A percentile compares a stretch with the other conserved stretches of the same genome.
These are phyloP conservation scores for Ceratosolen solmsi DNA, from an alignment of 1,140 invertebrate species.

Conservation along the genomic window DNA sequence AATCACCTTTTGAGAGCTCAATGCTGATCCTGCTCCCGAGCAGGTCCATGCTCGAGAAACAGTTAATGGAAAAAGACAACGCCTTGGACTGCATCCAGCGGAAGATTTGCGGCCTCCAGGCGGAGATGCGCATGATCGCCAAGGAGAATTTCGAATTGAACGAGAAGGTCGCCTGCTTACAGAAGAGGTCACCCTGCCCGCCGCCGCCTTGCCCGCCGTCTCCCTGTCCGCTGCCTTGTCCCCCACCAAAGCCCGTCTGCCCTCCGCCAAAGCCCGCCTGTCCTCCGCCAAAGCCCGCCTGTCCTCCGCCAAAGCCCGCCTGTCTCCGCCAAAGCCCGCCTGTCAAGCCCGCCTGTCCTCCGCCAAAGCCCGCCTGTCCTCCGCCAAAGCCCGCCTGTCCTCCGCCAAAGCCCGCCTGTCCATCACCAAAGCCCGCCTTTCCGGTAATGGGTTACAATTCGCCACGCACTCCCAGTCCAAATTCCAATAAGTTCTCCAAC, in stretches of 20 bases:
- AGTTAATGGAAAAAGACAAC: constrained; percentile 71
- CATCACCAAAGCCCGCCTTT: too few relatives aligned
- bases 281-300: constrained; percentile 10
- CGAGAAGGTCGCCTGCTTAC: constrained; percentile 55
- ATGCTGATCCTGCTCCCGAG: not conserved
- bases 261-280: not conserved
- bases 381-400: too few relatives aligned
- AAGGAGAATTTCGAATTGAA: constrained; percentile 65
- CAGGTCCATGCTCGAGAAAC: constrained; percentile 66
- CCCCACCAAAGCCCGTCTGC: not conserved
- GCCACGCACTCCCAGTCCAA: too few relatives aligned
- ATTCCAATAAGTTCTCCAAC: too few relatives aligned
- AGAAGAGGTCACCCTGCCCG: constrained; percentile 36
- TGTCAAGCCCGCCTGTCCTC: constrained; percentile 9
- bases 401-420: too few relatives aligned
- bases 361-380: not conserved
- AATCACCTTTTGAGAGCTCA: not conserved
- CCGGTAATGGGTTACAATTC: too few relatives aligned
- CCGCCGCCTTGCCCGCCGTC: constrained; percentile 45
- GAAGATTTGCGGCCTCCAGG: constrained; percentile 71
- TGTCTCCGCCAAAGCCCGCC: not conserved
- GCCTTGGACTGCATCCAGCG: constrained; percentile 70
- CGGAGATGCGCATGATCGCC: constrained; percentile 68
- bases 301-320: not conserved
- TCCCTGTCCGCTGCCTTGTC: constrained; percentile 18